Evolutionary conservation across 2,888 invertebrate genomes (phyloP), one percentile per base, ranked within the genome.

Genomic region (Linnaemya vulpina): DNA sequence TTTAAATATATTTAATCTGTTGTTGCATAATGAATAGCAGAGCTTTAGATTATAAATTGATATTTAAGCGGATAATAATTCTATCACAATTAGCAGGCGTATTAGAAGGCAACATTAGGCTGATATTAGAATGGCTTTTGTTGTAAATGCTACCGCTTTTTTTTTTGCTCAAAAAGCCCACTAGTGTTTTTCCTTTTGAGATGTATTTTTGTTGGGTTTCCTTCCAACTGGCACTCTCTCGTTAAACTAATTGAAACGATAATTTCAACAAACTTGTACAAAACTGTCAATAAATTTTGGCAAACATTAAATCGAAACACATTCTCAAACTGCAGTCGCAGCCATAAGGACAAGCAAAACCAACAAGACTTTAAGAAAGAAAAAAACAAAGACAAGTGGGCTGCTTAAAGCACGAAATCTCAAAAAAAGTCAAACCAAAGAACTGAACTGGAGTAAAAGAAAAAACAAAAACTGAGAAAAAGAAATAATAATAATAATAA

Each of bases 241-340:
- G 74, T 68, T 70, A 79, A 63, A 75, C 79, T 84, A 84, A 83
- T 84, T 84, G 83, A 84, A 79, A 84, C 75, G 80, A 80, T 84
- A 76, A 80, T 84, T 84, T 84, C 76, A 80, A 84, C 84, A 84
- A 84, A 84, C 73, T 84, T 76, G 73, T 80, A 80, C 80, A 80
- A 80, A 84, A 84, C 84, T 84, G 84, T 84, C 84, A 84, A 84
- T 80, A 80, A 80, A 77, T 80, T 75, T 80, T 76, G 71, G 67
- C 76, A 73, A 80, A 73, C 67, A 84, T 84, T 80, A 67, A 76
- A 71, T 67, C 62, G 60, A 80, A 79, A 71, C 73, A 60, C 46
- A 65, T 70, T 11, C 71, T 79, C 53, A 53, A 75, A 71, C 58
- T 55, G 58, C 49, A 70, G 49, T 60, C 38, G 8, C 15, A 49